A percentile compares a stretch with the other conserved stretches of the same genome.
Conservation (phyloP, 1,140 invertebrate genomes). For the Eurosta solidaginis region DNA sequence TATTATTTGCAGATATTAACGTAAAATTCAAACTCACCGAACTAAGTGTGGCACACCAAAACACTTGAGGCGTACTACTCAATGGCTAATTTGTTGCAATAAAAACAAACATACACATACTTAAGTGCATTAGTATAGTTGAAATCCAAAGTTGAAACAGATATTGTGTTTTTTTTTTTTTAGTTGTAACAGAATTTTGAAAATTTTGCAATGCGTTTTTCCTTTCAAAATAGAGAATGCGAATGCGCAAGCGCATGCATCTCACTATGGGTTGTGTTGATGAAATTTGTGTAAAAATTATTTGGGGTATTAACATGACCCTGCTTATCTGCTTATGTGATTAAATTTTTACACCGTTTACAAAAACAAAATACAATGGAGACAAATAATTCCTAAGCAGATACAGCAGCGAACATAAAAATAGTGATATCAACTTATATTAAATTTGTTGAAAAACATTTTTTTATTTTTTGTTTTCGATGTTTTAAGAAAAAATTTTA, state of each 20-base stretch:
- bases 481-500: no score
- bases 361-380: no score
- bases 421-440: no score
- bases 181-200: not conserved
- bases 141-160: not conserved
- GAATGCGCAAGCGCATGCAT: not conserved
- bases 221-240: slow-evolving; percentile 25
- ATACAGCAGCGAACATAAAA: no score
- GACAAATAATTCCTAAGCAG: no score
- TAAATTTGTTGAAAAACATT: no score
- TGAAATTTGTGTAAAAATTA: no score
- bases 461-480: no score
- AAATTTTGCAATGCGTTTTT: not conserved
- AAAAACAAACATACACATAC: not conserved
- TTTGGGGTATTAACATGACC: no score
- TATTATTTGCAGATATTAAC: not conserved
- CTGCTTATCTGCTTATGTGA: no score
- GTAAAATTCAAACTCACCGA: not conserved
- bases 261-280: no score
- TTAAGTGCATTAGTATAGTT: not conserved
- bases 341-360: no score
- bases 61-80: not conserved
- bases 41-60: not conserved
- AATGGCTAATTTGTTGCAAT: not conserved
- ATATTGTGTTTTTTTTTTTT: slow-evolving; percentile 2